These are phyloP conservation scores for Muscicapa adusta DNA, from an alignment of 2,113 vertebrate genomes.

Conservation along the genomic window DNA sequence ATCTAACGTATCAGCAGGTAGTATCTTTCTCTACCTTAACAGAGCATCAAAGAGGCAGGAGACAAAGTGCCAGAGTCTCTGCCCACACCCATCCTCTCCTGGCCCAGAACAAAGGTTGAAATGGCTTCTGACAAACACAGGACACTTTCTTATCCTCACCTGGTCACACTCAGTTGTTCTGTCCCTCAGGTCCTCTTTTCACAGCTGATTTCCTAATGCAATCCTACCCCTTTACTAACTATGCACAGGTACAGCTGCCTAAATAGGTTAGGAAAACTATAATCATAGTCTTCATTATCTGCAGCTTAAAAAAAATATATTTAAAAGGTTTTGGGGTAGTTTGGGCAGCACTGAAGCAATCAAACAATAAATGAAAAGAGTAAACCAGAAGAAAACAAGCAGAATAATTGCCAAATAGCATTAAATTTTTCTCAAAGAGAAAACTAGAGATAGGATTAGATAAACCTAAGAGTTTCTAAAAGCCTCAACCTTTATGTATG, in stretches of 20 bases:
- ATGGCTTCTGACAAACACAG: neutral
- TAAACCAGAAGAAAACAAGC: neutral
- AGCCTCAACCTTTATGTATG: neutral
- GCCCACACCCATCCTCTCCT: neutral
- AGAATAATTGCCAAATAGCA: neutral
- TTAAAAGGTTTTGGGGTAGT: neutral
- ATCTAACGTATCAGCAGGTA: slow-evolving; percentile 50
- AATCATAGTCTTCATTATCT: neutral
- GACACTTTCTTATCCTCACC: neutral
- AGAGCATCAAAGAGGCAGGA: slow-evolving; percentile 19
- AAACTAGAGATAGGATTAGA: neutral
- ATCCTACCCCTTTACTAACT: neutral
- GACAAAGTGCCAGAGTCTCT: neutral
- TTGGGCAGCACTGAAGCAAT: neutral
- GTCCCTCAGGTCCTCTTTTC: neutral
- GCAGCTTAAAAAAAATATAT: neutral
- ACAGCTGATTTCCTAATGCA: neutral
- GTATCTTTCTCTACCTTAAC: slow-evolving; percentile 30
- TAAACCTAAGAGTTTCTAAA: neutral
- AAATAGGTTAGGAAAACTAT: neutral
- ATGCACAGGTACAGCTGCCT: neutral
- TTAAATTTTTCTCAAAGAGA: neutral
- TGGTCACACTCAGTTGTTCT: neutral
- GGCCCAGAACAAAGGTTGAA: neutral
- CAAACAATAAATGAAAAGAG: neutral